phyloP scores from a whole-genome alignment of 2,888 invertebrate genomes.

The Ashinkailepas kermadecensis region DNA sequence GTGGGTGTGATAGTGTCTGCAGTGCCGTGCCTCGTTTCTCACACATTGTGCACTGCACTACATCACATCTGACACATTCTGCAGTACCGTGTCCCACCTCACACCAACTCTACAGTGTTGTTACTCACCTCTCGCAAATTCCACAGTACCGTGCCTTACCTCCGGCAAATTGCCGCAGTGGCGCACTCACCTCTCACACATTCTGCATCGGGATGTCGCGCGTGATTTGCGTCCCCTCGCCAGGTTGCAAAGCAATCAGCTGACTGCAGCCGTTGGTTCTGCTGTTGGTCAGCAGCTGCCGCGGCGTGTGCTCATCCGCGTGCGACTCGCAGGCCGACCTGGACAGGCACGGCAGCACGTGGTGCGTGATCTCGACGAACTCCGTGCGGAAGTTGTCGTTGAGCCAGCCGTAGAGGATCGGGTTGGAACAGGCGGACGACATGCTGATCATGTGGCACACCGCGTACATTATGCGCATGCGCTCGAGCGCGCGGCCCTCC shows the following conservation, averaged over 20 bases:
- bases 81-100: too few relatives aligned
- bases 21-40: too few relatives aligned
- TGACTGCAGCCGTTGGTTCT: background rate
- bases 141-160: too few relatives aligned
- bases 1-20: too few relatives aligned
- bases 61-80: too few relatives aligned
- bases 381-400: conserved; percentile 90
- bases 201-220: background rate
- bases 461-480: conserved; percentile 51
- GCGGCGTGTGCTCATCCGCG: background rate
- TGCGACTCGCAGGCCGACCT: background rate
- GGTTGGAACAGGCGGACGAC: conserved; percentile 86
- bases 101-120: too few relatives aligned
- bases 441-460: conserved; percentile 64
- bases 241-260: background rate
- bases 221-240: background rate
- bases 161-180: too few relatives aligned
- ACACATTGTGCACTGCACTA: too few relatives aligned
- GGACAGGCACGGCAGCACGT: background rate
- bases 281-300: background rate
- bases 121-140: too few relatives aligned
- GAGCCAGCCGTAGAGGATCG: conserved; percentile 83
- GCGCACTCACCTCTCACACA: background rate
- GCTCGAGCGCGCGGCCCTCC: conserved; percentile 41
- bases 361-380: conserved; percentile 64